Evolutionary conservation across 1,140 invertebrate species (phyloP).

Genomic region (Pseudachorutes palmiensis): DNA sequence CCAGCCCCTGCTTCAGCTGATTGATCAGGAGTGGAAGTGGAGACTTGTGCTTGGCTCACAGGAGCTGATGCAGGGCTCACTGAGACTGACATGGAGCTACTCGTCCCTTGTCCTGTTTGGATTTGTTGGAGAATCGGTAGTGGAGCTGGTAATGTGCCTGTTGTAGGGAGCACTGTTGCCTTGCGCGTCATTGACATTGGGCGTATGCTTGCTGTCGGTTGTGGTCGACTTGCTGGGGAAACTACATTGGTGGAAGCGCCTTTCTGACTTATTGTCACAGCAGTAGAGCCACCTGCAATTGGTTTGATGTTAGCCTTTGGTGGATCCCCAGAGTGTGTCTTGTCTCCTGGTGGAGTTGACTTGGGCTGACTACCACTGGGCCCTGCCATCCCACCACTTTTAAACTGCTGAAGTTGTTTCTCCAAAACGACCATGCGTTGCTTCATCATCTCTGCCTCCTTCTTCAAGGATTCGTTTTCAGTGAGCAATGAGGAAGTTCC

Average conservation of each 20-base stretch:
- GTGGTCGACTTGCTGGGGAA: conserved; percentile 28
- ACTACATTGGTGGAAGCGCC: conserved; percentile 42
- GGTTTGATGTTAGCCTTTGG: conserved; percentile 89
- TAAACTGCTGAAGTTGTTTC: conserved; percentile 53
- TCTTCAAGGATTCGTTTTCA: conserved; percentile 52
- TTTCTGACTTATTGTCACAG: conserved; percentile 39
- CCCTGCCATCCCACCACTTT: conserved; percentile 12
- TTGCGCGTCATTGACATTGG: conserved; percentile 68
- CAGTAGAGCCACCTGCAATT: conserved; percentile 66
- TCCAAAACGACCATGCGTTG: conserved; percentile 67
- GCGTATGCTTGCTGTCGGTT: conserved; percentile 70
- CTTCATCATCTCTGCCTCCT: conserved; percentile 63
- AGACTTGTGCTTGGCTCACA: conserved; percentile 37
- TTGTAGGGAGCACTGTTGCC: conserved; percentile 64
- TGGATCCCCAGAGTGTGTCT: conserved; percentile 54
- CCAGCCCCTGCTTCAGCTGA: conserved; percentile 22
- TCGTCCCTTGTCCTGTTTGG: conserved; percentile 40
- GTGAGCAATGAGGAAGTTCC: conserved; percentile 41
- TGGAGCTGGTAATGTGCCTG: conserved; percentile 52
- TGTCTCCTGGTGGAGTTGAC: conserved; percentile 36
- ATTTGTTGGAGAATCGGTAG: conserved; percentile 39
- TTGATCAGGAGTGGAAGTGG: conserved; percentile 35
- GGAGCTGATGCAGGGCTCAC: conserved; percentile 34
- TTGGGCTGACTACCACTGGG: conserved; percentile 3
- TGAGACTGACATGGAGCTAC: conserved; percentile 37